These are phyloP conservation scores for Ochropacha duplaris DNA, from an alignment of 2,888 invertebrate genomes.

Conservation along the genomic window DNA sequence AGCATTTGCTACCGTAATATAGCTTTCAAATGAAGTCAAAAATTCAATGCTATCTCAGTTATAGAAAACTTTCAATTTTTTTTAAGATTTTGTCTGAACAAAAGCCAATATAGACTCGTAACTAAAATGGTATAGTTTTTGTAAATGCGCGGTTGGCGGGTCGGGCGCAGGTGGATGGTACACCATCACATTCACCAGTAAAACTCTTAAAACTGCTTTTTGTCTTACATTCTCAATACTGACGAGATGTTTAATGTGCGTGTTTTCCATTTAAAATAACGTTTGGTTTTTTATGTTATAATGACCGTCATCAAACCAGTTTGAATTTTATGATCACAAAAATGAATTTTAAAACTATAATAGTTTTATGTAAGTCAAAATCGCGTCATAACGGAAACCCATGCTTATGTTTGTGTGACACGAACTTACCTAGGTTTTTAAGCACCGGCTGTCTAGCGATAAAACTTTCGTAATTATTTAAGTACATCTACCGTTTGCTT, in stretches of 20 bases:
- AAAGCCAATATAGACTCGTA: too few species aligned
- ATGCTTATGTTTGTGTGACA: background rate
- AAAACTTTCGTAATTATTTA: background rate
- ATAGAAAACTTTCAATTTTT: too few species aligned
- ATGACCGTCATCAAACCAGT: conserved; percentile 8
- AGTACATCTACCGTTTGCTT: background rate
- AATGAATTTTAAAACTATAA: background rate
- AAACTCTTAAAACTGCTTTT: conserved; percentile 1
- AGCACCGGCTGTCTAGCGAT: background rate
- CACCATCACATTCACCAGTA: background rate
- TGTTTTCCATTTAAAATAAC: conserved; percentile 1
- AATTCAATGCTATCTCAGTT: too few species aligned
- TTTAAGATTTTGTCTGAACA: too few species aligned
- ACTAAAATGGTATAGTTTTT: too few species aligned
- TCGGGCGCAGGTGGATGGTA: conserved; percentile 29
- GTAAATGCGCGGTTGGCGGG: conserved; percentile 13
- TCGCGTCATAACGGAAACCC: background rate
- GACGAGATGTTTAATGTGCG: background rate
- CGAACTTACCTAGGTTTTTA: background rate
- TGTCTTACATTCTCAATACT: background rate
- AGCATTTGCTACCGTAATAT: too few species aligned
- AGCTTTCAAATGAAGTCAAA: too few species aligned
- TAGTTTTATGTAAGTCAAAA: background rate
- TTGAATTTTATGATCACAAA: too few species aligned
- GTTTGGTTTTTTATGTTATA: conserved; percentile 5